phyloP scores from a whole-genome alignment of 2,113 vertebrate genomes.

The Aepyceros melampus region DNA sequence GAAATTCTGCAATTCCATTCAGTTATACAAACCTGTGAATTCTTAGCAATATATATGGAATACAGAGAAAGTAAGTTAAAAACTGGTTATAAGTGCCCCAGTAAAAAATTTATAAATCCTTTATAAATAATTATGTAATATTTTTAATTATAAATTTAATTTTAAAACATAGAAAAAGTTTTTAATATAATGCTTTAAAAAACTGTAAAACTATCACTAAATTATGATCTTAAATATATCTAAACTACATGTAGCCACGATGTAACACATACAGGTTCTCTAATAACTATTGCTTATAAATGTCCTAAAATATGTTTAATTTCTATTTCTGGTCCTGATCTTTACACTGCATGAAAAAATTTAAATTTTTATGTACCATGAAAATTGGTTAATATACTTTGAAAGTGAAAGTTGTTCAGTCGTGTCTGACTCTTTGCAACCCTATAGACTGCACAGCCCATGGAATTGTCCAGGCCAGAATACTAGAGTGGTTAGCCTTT shows the following conservation, averaged over 20 bases:
- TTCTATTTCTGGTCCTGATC: not conserved
- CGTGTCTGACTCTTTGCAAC: accelerated
- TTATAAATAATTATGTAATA: not conserved
- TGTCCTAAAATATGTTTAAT: not conserved
- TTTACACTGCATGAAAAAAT: not conserved
- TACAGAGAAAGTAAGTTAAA: not conserved
- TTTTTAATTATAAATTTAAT: not conserved
- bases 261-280: not conserved
- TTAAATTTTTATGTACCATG: not conserved
- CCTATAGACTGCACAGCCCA: not conserved
- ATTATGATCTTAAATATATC: not conserved
- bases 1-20: not conserved
- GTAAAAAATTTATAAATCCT: not conserved
- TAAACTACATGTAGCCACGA: not conserved
- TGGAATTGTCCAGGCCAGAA: not conserved
- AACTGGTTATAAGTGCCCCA: not conserved
- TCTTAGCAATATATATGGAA: not conserved
- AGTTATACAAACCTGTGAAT: not conserved
- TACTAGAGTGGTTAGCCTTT: not conserved
- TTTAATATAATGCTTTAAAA: not conserved
- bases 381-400: not conserved
- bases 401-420: not conserved
- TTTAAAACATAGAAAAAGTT: not conserved
- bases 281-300: not conserved
- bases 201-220: not conserved